Percentiles rank a stretch among this genome's conserved stretches.
These are phyloP conservation scores for Dynastes hyllus DNA, from an alignment of 2,888 invertebrate genomes.

Conservation along the genomic window DNA sequence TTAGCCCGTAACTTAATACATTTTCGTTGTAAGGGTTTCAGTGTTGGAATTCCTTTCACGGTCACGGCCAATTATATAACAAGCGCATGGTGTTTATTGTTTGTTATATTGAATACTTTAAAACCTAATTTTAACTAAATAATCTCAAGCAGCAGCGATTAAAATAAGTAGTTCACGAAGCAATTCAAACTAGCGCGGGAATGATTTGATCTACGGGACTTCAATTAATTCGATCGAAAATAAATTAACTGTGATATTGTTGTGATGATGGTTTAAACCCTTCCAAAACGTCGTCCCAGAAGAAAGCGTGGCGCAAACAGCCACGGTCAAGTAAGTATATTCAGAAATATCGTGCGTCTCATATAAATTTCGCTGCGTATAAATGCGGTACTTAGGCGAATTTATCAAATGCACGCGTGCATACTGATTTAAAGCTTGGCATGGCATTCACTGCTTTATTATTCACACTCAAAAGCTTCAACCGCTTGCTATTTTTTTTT, in stretches of 20 bases:
- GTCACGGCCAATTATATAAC: constrained; percentile 37
- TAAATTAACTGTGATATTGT: constrained; percentile 49
- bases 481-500: not conserved
- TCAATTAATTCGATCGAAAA: constrained; percentile 17
- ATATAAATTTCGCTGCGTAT: not conserved
- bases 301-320: constrained; percentile 69
- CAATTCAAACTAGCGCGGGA: not conserved
- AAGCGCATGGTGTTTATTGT: constrained; percentile 31
- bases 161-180: not conserved
- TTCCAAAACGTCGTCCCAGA: constrained; percentile 69
- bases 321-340: constrained; percentile 66
- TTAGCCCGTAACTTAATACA: not conserved
- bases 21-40: not conserved
- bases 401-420: not conserved
- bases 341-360: not conserved
- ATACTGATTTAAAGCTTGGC: not conserved
- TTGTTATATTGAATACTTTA: not conserved
- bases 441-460: not conserved
- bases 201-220: constrained; percentile 18
- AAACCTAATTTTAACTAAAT: not conserved
- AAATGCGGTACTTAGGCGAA: not conserved
- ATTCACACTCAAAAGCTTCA: not conserved
- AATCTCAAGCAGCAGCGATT: not conserved
- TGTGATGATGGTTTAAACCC: constrained; percentile 64
- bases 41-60: not conserved